Evolutionary conservation across 2,888 invertebrate species (phyloP).

Genomic region (Cephus pygmeus): DNA sequence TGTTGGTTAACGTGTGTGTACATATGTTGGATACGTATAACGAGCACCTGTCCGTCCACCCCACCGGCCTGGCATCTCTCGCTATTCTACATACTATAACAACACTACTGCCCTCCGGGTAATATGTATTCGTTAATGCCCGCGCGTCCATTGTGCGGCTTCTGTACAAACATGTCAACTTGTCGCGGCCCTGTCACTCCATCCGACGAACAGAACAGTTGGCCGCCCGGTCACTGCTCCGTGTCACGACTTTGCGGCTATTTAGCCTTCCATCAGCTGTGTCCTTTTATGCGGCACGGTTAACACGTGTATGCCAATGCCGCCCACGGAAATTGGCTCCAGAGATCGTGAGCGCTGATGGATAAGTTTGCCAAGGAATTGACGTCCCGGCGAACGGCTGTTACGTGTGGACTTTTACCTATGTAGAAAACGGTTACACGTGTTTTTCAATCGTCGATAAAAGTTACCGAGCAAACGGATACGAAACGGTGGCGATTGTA

Average conservation of each 20-base stretch:
- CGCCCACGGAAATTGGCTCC: conserved; percentile 4
- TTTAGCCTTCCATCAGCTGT: conserved; percentile 55
- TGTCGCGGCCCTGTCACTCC: conserved; percentile 55
- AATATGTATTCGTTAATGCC: conserved; percentile 52
- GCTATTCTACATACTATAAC: not conserved
- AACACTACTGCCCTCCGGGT: conserved; percentile 7
- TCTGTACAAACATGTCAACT: conserved; percentile 60
- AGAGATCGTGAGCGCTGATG: not conserved
- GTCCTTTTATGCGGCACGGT: conserved; percentile 48
- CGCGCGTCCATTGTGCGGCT: conserved; percentile 51
- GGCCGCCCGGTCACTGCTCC: conserved; percentile 42
- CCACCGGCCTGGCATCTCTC: not conserved
- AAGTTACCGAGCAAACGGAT: not conserved
- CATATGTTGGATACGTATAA: not conserved
- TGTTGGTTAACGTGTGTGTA: not conserved
- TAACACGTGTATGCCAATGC: conserved; percentile 1
- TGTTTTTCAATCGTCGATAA: not conserved
- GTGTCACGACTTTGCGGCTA: conserved; percentile 49
- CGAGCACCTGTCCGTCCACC: not conserved
- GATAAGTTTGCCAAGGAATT: not conserved
- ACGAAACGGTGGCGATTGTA: not conserved
- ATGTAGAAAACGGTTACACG: not conserved
- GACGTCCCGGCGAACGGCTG: not conserved
- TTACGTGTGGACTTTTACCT: not conserved
- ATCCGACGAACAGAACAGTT: conserved; percentile 37